Conservation (phyloP, 2,888 invertebrate genomes). For the Hyalella azteca region DNA sequence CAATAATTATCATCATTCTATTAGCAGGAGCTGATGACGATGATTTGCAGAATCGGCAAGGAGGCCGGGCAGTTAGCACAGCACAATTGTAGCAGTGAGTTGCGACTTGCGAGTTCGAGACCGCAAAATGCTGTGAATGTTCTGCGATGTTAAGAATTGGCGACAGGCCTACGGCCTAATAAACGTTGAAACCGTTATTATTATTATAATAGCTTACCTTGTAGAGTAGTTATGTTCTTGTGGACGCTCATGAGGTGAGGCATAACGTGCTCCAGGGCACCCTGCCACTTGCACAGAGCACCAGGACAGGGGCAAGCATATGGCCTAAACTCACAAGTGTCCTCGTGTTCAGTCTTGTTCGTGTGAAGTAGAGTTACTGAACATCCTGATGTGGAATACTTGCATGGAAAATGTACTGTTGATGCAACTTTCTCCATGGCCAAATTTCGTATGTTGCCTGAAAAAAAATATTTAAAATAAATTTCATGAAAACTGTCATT, state of each 20-base stretch:
- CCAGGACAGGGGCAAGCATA: constrained; percentile 99
- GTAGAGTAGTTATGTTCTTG: constrained; percentile 97
- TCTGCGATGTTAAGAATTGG: too few relatives aligned
- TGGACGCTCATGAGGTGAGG: constrained; percentile 95
- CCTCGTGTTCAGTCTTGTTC: constrained; percentile 99
- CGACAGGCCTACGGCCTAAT: too few relatives aligned
- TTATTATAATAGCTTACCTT: too few relatives aligned
- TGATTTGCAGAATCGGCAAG: too few relatives aligned
- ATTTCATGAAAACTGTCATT: constrained; percentile 79
- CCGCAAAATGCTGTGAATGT: too few relatives aligned
- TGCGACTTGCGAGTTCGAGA: too few relatives aligned
- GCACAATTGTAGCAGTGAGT: too few relatives aligned
- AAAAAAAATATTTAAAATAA: neutral
- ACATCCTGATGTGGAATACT: constrained; percentile 95
- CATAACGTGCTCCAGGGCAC: constrained; percentile 97
- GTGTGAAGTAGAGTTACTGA: constrained; percentile 88
- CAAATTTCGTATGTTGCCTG: constrained; percentile 93
- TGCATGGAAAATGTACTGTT: constrained; percentile 98
- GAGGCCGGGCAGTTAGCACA: too few relatives aligned
- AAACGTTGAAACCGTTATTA: too few relatives aligned
- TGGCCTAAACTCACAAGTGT: constrained; percentile 96
- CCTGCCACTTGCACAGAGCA: constrained; percentile 99
- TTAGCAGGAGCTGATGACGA: too few relatives aligned
- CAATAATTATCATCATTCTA: too few relatives aligned
- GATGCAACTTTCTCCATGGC: constrained; percentile 99